A percentile compares a stretch with the other conserved stretches of the same genome.
Conservation (phyloP, 2,888 invertebrate genomes). For the Melanophora roralis region DNA sequence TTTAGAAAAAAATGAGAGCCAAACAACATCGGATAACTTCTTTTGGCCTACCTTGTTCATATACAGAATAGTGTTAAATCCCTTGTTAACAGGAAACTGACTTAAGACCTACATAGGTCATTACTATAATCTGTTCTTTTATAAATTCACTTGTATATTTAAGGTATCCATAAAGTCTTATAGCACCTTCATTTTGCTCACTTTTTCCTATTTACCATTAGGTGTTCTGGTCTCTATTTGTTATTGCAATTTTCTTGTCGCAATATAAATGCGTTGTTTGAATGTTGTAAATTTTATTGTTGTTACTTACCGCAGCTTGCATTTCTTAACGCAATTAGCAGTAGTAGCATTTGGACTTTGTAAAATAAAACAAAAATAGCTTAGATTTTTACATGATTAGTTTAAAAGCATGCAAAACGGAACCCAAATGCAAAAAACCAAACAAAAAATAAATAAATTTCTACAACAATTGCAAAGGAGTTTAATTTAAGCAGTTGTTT, state of each 20-base stretch:
- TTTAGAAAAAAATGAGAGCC: no score
- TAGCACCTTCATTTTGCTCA: background rate
- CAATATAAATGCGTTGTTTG: conserved; percentile 43
- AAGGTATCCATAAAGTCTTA: background rate
- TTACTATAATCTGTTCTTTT: conserved; percentile 19
- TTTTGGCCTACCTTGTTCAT: no score
- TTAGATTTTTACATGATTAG: conserved; percentile 44
- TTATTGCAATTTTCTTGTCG: background rate
- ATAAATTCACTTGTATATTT: background rate
- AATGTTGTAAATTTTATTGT: conserved; percentile 25
- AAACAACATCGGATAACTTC: no score
- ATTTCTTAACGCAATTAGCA: conserved; percentile 57
- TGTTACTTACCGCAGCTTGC: conserved; percentile 45
- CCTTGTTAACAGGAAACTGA: no score
- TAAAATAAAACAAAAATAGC: conserved; percentile 9
- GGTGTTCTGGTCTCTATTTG: conserved; percentile 1
- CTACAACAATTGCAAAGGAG: conserved; percentile 25
- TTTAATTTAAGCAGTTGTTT: conserved; percentile 39
- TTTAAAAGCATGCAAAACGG: background rate
- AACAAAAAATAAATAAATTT: background rate
- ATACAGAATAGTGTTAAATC: no score
- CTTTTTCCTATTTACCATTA: background rate
- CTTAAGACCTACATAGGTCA: no score
- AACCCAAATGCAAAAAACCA: background rate
- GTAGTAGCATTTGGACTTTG: conserved; percentile 31